Conservation (phyloP, 2,888 invertebrate species). For the Galerucella nymphaeae region DNA sequence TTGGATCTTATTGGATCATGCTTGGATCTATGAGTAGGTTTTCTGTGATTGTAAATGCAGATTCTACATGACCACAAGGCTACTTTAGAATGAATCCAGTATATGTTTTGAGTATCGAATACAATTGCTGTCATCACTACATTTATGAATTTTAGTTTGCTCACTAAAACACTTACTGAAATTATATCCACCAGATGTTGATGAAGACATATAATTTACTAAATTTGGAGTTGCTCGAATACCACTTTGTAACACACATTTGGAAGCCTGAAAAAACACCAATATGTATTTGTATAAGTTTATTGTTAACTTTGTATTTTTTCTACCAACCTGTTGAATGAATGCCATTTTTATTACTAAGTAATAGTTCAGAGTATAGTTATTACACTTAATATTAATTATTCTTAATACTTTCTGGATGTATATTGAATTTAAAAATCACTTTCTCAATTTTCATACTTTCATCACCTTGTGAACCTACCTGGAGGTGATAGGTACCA, state of each 20-base stretch:
- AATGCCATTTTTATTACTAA: slow-evolving; percentile 25
- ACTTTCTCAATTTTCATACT: no score
- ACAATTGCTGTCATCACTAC: background rate
- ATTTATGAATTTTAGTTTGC: background rate
- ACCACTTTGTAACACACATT: slow-evolving; percentile 35
- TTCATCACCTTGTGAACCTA: no score
- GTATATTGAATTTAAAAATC: no score
- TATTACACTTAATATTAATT: no score
- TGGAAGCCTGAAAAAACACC: slow-evolving; percentile 36
- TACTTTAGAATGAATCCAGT: background rate
- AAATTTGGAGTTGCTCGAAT: slow-evolving; percentile 35
- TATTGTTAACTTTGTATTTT: background rate
- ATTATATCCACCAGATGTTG: slow-evolving; percentile 49
- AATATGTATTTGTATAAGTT: background rate
- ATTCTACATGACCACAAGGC: no score
- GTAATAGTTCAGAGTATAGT: background rate
- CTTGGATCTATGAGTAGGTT: no score
- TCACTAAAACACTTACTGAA: slow-evolving; percentile 44
- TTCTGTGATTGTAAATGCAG: no score
- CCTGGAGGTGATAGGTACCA: no score
- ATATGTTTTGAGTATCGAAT: background rate
- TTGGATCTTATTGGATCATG: no score
- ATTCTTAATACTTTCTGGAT: no score
- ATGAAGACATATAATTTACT: slow-evolving; percentile 37
- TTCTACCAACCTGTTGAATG: slow-evolving; percentile 39